phyloP scores from a whole-genome alignment of 2,113 vertebrate genomes.

The Eira barbara region DNA sequence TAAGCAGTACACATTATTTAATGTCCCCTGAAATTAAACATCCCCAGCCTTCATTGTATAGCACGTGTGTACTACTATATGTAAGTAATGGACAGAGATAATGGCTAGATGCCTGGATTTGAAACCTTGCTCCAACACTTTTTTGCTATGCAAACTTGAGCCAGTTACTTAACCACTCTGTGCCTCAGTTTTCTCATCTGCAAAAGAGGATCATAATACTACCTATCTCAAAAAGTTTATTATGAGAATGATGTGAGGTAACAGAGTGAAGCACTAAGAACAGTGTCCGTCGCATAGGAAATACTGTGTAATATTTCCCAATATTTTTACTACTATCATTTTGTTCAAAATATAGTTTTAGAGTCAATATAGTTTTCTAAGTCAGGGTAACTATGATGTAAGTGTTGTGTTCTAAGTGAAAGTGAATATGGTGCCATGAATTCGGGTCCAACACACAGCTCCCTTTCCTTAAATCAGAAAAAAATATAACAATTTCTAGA shows the following conservation, averaged over 20 bases:
- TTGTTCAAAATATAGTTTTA: background rate
- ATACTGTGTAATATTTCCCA: background rate
- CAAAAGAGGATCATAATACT: background rate
- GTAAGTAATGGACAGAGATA: background rate
- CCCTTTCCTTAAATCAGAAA: constrained; percentile 1
- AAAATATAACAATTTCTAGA: background rate
- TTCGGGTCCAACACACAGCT: background rate
- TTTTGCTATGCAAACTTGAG: background rate
- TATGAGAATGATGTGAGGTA: background rate
- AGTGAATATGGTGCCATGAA: background rate
- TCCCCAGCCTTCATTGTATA: background rate
- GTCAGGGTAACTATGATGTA: background rate
- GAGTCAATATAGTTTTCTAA: background rate
- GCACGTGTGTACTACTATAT: background rate
- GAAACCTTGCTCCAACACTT: background rate
- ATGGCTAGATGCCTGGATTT: background rate
- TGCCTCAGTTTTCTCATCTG: background rate
- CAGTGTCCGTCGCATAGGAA: background rate
- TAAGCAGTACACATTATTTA: background rate
- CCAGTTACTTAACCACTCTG: background rate
- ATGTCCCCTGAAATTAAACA: background rate
- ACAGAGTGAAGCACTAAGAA: background rate
- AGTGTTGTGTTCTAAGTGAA: background rate
- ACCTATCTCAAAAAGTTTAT: background rate
- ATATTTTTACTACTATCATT: background rate